Base-by-base conservation (phyloP, 2,888 invertebrate genomes). In the Resseliella maxima region DNA sequence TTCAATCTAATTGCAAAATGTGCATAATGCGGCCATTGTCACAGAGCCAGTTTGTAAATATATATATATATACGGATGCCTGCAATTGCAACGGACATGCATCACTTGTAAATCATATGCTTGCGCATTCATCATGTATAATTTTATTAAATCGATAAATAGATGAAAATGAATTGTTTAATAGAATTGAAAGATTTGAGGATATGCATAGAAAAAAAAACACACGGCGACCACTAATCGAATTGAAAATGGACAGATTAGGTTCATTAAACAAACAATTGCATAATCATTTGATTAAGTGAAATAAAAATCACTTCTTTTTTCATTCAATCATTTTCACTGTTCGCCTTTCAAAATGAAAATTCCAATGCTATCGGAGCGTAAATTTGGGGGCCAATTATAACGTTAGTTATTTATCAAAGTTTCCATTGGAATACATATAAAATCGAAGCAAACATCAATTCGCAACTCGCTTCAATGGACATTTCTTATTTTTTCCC, bases 11-110 rank as follows among this genome's bases (percentile, higher is more conserved):
- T 50, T 50, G 50, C 15, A 24, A 59, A 59, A 6, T 72, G 72
- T 31, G 31, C 72, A 72, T 72, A 72, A 72, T 72, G 72, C 72
- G 72, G 72, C 72, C 72, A 72, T 72, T 72, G 72, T 72, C 72
- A 72, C 72, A 72, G 15, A 0, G 31, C 1, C 59, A 24, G 8
- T 50, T 21, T 12, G 41, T 24, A n/a, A 8, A 24, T 59, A 27
- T 2, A 50, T 24, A 21, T 50, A 50, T 21, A 21, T 3, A 21
- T 41, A 59, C 59, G 24, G 45, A 59, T 2, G 27, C 27, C 5
- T 59, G 59, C 59, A 59, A 59, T 59, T 59, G n/a, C 59, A 21
- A 50, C 2, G 15, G n/a, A 50, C 3, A 72, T 72, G 15, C 1
- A 72, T 72, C 46, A 50, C 46, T 41, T 41, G 18, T 72, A 31